Percentiles rank a stretch among this genome's conserved stretches.
These are phyloP conservation scores for Melanerpes aurifrons DNA, from an alignment of 2,113 vertebrate species.

Conservation along the genomic window DNA sequence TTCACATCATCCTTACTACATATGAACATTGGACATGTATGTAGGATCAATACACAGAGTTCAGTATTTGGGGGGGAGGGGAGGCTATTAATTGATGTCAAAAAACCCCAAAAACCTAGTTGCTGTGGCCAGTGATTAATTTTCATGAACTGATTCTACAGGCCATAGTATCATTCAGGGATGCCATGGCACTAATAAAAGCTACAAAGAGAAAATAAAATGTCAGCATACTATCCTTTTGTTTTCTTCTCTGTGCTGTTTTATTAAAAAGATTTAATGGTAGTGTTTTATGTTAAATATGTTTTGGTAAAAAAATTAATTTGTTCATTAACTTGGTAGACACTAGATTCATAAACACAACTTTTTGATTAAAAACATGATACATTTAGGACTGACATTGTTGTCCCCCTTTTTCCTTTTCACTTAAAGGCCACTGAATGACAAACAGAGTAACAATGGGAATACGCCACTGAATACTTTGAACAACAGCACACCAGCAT, in stretches of 20 bases:
- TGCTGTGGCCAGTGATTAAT: neutral
- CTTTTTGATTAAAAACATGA: neutral
- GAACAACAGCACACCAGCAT: conserved; percentile 73
- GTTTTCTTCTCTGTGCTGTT: neutral
- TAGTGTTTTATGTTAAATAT: neutral
- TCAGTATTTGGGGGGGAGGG: neutral
- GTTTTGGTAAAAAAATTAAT: neutral
- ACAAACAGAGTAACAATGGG: conserved; percentile 81
- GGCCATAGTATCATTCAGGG: neutral
- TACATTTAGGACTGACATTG: neutral
- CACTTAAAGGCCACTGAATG: conserved; percentile 82
- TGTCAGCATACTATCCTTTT: neutral
- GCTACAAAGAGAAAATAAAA: neutral
- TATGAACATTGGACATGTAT: neutral
- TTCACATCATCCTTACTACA: neutral
- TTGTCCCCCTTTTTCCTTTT: conserved; percentile 1
- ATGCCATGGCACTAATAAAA: neutral
- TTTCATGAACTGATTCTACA: neutral
- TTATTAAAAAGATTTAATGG: neutral
- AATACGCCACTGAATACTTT: conserved; percentile 60
- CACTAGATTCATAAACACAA: neutral
- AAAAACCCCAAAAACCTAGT: neutral
- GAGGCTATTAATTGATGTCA: neutral
- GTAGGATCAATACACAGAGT: neutral
- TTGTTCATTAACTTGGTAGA: neutral